phyloP scores from a whole-genome alignment of 1,140 invertebrate species.

The Maniola jurtina region DNA sequence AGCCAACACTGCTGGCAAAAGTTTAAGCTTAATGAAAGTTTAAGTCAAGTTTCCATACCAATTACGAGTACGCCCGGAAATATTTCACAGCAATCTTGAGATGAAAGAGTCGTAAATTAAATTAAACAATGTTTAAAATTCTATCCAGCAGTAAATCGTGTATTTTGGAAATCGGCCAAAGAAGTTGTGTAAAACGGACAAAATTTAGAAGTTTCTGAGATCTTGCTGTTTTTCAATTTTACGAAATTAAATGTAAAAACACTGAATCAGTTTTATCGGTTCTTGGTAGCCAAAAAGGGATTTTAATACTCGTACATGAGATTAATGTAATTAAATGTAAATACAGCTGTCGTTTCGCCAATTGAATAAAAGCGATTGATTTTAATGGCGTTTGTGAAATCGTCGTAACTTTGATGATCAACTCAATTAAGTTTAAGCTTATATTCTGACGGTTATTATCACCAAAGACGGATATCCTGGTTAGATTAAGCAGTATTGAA shows the following conservation, averaged over 20 bases:
- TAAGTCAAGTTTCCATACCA: conserved; percentile 6
- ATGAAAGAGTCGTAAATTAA: conserved; percentile 9
- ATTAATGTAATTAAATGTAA: no score
- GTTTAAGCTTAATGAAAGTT: conserved; percentile 1
- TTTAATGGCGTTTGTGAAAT: no score
- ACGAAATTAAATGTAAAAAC: conserved; percentile 16
- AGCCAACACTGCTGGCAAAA: not conserved
- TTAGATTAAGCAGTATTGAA: no score
- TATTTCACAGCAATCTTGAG: conserved; percentile 20
- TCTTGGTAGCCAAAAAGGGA: conserved; percentile 21
- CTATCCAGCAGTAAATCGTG: conserved; percentile 20
- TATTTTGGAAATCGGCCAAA: conserved; percentile 24
- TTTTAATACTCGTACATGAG: no score
- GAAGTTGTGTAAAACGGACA: conserved; percentile 27
- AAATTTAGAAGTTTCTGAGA: conserved; percentile 19
- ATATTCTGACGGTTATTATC: no score
- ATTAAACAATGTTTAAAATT: conserved; percentile 18
- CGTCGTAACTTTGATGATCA: no score
- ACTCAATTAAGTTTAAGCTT: no score
- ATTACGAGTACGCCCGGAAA: not conserved
- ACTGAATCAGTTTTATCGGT: conserved; percentile 14
- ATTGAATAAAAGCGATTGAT: no score
- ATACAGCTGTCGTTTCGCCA: no score
- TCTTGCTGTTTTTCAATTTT: conserved; percentile 17
- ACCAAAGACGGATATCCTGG: no score